These are phyloP conservation scores for Tipula lateralis DNA, from an alignment of 2,888 invertebrate species.

Conservation along the genomic window DNA sequence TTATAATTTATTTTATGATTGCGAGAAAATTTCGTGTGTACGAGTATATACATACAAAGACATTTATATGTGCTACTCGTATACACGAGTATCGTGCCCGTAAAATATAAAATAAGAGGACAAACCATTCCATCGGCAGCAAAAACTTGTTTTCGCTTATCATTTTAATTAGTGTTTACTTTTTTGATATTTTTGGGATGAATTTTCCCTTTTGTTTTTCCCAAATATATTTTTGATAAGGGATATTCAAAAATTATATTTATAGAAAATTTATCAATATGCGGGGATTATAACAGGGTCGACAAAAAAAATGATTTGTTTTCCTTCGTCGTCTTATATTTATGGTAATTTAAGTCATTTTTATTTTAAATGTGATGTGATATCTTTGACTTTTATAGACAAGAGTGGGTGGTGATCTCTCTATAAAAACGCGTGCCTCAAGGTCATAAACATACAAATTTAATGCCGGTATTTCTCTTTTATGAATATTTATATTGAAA, in stretches of 20 bases:
- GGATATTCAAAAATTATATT: not conserved
- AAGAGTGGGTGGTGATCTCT: not conserved
- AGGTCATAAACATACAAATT: not conserved
- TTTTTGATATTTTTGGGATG: not conserved
- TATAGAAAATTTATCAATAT: not conserved
- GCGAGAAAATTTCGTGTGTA: too few species aligned
- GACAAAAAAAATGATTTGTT: not conserved
- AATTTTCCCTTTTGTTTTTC: not conserved
- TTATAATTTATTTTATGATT: not conserved
- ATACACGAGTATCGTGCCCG: not conserved
- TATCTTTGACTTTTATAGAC: not conserved
- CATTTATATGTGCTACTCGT: too few species aligned
- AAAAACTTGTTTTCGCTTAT: not conserved
- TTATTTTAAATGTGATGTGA: not conserved
- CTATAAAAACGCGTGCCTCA: not conserved
- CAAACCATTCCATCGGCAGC: not conserved
- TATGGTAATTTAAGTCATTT: constrained; percentile 2
- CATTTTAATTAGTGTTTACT: not conserved
- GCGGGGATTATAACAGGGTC: not conserved
- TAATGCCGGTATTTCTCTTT: not conserved
- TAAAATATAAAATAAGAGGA: not conserved
- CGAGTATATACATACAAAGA: too few species aligned
- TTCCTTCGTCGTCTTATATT: not conserved
- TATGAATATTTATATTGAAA: not conserved
- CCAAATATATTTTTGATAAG: not conserved